Conservation (phyloP, 2,797 vertebrate genomes). For the Takifugu ocellatus region DNA sequence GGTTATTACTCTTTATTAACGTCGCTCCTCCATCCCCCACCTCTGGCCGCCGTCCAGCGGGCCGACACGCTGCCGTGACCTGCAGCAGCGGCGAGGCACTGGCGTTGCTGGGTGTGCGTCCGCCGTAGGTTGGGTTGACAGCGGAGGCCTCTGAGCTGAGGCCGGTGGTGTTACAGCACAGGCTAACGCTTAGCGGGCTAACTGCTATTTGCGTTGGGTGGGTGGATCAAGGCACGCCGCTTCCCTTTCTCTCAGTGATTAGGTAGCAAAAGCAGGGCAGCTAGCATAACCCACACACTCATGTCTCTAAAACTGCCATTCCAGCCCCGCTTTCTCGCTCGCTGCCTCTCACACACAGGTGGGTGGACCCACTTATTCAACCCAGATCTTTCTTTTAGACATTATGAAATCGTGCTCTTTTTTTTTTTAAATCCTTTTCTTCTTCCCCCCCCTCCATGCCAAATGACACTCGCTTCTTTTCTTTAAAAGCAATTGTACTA, state of each 20-base stretch:
- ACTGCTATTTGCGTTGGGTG: constrained; percentile 75
- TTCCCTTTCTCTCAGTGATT: constrained; percentile 77
- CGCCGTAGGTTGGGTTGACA: constrained; percentile 60
- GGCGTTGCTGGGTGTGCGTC: constrained; percentile 59
- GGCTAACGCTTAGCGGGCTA: constrained; percentile 58
- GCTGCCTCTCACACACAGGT: constrained; percentile 78
- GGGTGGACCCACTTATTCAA: constrained; percentile 85
- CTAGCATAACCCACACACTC: constrained; percentile 81
- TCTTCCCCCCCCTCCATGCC: constrained; percentile 46
- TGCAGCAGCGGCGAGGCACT: constrained; percentile 50
- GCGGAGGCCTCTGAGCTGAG: constrained; percentile 48
- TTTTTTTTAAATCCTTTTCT: constrained; percentile 25
- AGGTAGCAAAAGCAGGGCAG: constrained; percentile 75
- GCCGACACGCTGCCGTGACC: constrained; percentile 34
- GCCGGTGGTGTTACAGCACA: constrained; percentile 48
- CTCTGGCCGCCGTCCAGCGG: neutral
- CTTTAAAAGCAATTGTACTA: constrained; percentile 28
- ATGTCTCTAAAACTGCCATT: constrained; percentile 76
- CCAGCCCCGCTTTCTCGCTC: constrained; percentile 67
- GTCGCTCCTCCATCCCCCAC: constrained; percentile 19
- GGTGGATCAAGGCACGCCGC: constrained; percentile 78
- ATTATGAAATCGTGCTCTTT: constrained; percentile 72
- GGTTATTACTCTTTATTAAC: too few species aligned
- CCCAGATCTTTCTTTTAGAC: constrained; percentile 77
- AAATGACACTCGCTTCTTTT: constrained; percentile 44